These are phyloP conservation scores for Argynnis bischoffii DNA, from an alignment of 2,888 invertebrate genomes.

Conservation along the genomic window DNA sequence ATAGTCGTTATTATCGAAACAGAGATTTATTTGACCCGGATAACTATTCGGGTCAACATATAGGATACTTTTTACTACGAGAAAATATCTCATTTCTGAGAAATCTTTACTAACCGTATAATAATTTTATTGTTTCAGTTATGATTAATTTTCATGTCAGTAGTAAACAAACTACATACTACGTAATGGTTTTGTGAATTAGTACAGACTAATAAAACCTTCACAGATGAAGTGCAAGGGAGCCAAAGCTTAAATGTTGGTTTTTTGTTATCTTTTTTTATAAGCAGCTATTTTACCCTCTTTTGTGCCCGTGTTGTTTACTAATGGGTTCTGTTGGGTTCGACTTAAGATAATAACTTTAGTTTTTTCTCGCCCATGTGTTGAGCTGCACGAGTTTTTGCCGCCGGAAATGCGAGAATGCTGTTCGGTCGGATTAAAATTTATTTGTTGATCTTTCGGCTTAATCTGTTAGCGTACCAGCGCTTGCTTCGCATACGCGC, in stretches of 20 bases:
- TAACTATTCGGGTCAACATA: no score
- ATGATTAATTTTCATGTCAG: no score
- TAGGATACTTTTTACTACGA: no score
- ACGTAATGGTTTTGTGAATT: constrained; percentile 61
- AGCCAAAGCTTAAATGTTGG: constrained; percentile 76
- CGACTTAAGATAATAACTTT: constrained; percentile 81
- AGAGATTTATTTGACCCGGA: no score
- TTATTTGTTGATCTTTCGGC: constrained; percentile 77
- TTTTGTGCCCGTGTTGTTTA: constrained; percentile 81
- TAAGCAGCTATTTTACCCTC: constrained; percentile 78
- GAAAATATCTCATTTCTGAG: no score
- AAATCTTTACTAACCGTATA: no score
- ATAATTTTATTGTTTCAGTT: no score
- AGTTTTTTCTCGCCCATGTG: constrained; percentile 79
- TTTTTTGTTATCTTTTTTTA: constrained; percentile 73
- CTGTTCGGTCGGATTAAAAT: constrained; percentile 76
- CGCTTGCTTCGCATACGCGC: constrained; percentile 50
- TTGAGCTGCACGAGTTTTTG: constrained; percentile 68
- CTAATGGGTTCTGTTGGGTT: constrained; percentile 82
- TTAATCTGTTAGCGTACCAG: constrained; percentile 68
- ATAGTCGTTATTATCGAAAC: no score
- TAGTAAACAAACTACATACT: no score
- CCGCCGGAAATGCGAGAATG: constrained; percentile 78
- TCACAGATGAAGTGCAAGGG: constrained; percentile 73
- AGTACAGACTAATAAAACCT: constrained; percentile 76